Evolutionary conservation across 2,797 vertebrate genomes (phyloP).

Genomic region (Decapterus maruadsi): DNA sequence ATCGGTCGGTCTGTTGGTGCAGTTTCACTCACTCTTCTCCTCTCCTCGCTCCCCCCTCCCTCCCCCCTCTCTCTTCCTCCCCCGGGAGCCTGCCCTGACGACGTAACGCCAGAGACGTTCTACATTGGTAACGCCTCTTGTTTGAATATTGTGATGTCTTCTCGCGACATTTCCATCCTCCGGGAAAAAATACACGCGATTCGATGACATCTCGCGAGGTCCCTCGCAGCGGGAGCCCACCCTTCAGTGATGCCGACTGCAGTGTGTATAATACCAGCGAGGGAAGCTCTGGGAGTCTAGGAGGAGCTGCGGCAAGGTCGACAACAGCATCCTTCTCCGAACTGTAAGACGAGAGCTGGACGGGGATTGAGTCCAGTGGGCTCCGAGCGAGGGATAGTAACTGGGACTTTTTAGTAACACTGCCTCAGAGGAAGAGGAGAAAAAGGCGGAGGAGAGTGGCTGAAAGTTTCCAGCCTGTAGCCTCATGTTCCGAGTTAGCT

Average conservation of each 20-base stretch:
- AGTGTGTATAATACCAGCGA: slow-evolving; percentile 72
- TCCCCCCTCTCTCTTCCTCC: slow-evolving; percentile 8
- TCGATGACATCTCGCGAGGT: slow-evolving; percentile 69
- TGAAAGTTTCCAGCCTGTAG: slow-evolving; percentile 49
- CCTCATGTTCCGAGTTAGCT: slow-evolving; percentile 59
- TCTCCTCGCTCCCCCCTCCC: slow-evolving; percentile 1
- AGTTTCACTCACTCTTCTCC: slow-evolving; percentile 21
- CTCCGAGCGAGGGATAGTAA: background rate
- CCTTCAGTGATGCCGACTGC: slow-evolving; percentile 68
- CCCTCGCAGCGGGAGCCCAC: slow-evolving; percentile 41
- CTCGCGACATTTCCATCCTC: slow-evolving; percentile 61
- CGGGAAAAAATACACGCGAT: background rate
- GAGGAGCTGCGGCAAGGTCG: slow-evolving; percentile 79
- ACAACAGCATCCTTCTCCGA: slow-evolving; percentile 68
- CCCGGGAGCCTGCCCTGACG: background rate
- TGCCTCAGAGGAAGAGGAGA: slow-evolving; percentile 23
- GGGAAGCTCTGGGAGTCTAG: slow-evolving; percentile 56
- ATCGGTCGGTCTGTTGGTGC: slow-evolving; percentile 20
- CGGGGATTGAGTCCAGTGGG: background rate
- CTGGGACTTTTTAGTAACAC: slow-evolving; percentile 6
- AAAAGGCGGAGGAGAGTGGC: slow-evolving; percentile 19
- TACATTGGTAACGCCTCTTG: slow-evolving; percentile 42
- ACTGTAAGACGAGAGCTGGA: background rate
- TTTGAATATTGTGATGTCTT: slow-evolving; percentile 44
- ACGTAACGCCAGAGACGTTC: background rate